phyloP scores from a whole-genome alignment of 1,140 invertebrate species.

The Drosophila truncata region DNA sequence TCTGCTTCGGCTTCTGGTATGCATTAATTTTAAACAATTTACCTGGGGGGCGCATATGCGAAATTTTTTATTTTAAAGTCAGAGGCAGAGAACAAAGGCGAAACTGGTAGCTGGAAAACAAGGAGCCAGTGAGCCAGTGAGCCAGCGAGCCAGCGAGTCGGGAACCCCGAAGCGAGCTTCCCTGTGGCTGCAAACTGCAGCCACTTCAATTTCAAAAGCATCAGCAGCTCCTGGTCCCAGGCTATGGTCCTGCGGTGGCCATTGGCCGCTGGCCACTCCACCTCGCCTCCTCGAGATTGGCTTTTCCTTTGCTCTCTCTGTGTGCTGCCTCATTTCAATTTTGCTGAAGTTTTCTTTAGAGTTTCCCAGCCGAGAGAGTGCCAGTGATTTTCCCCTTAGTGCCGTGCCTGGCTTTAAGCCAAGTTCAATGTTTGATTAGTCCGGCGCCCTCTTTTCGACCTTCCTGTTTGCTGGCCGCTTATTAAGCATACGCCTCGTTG shows the following conservation, averaged over 20 bases:
- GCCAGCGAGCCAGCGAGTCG: not conserved
- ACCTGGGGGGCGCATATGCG: constrained; percentile 58
- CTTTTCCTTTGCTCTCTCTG: constrained; percentile 43
- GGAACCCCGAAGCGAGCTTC: constrained; percentile 16
- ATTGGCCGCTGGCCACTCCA: constrained; percentile 30
- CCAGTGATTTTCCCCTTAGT: constrained; percentile 29
- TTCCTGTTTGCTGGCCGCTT: constrained; percentile 21
- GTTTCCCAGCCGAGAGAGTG: constrained; percentile 18
- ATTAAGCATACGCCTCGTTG: constrained; percentile 67
- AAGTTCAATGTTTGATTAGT: constrained; percentile 70
- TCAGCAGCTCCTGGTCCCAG: constrained; percentile 37
- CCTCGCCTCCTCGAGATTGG: constrained; percentile 31
- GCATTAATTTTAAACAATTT: constrained; percentile 77
- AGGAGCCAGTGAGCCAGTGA: not conserved
- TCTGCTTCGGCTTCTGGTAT: constrained; percentile 33
- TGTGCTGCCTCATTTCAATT: constrained; percentile 56
- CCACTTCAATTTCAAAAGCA: constrained; percentile 80
- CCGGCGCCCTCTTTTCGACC: constrained; percentile 1
- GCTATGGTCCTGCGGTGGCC: constrained; percentile 45
- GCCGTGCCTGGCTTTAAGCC: constrained; percentile 33
- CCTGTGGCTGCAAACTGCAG: constrained; percentile 41
- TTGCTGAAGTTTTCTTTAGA: constrained; percentile 58
- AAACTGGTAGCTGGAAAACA: constrained; percentile 2
- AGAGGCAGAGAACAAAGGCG: constrained; percentile 19
- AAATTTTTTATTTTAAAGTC: constrained; percentile 66